Evolutionary conservation across 1,140 invertebrate species (phyloP).

Genomic region (Aporrectodea caliginosa): DNA sequence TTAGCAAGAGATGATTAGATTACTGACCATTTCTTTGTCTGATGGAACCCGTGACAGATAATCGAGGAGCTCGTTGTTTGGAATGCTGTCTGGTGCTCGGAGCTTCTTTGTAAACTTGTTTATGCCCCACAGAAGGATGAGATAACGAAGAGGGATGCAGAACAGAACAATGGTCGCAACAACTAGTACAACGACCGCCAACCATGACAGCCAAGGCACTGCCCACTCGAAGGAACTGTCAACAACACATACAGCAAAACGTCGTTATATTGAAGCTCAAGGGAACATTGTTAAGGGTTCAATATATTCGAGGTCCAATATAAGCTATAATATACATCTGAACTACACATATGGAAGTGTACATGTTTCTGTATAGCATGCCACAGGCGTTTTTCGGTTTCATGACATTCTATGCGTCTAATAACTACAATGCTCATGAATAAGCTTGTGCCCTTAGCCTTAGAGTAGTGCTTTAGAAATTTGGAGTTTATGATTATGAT

Average conservation of each 20-base stretch:
- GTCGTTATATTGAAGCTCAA: not conserved
- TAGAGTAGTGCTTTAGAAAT: no score
- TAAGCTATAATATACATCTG: no score
- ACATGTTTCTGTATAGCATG: not conserved
- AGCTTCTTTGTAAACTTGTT: conserved; percentile 96
- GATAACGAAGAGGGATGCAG: conserved; percentile 83
- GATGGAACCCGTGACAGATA: conserved; percentile 92
- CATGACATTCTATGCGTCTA: not conserved
- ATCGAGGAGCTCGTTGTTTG: conserved; percentile 96
- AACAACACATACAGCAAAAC: conserved; percentile 31
- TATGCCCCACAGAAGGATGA: conserved; percentile 92
- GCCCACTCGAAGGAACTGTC: conserved; percentile 86
- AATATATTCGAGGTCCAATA: not conserved
- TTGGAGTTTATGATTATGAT: no score
- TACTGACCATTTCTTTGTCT: conserved; percentile 74
- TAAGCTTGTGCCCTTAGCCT: no score
- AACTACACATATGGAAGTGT: not conserved
- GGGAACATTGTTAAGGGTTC: not conserved
- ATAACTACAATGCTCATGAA: no score
- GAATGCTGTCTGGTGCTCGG: conserved; percentile 86
- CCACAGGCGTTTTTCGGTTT: not conserved
- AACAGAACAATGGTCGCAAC: conserved; percentile 75
- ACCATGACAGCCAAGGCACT: conserved; percentile 89
- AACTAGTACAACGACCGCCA: conserved; percentile 75
- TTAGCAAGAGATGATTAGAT: not conserved